phyloP scores from a whole-genome alignment of 2,888 invertebrate genomes.

The Volucella inflata region DNA sequence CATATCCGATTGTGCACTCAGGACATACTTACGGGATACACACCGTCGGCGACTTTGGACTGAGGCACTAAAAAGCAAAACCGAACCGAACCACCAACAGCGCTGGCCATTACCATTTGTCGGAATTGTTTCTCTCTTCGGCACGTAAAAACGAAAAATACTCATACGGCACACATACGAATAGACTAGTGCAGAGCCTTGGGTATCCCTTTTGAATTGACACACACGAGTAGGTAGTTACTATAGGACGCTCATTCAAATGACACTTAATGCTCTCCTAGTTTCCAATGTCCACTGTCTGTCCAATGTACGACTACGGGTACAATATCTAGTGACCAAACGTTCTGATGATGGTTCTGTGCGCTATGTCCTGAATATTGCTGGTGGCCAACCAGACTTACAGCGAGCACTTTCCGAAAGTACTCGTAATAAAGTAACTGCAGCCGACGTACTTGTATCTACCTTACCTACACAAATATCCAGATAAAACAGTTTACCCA shows the following conservation, averaged over 20 bases:
- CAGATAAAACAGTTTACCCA: constrained; percentile 8
- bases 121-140: constrained; percentile 46
- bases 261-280: constrained; percentile 74
- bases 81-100: constrained; percentile 70
- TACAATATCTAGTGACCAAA: constrained; percentile 64
- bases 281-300: constrained; percentile 18
- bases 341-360: constrained; percentile 63
- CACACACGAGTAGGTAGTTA: neutral
- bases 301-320: no score
- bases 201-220: constrained; percentile 17
- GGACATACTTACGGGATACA: constrained; percentile 70
- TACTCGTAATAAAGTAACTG: constrained; percentile 75
- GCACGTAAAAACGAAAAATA: constrained; percentile 23
- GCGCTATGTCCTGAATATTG: constrained; percentile 35
- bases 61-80: constrained; percentile 66
- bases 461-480: no score
- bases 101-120: constrained; percentile 72
- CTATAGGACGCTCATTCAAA: constrained; percentile 61
- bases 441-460: constrained; percentile 44
- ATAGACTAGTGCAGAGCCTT: neutral
- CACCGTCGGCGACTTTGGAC: constrained; percentile 14
- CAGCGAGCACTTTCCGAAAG: constrained; percentile 70
- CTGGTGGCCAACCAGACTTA: constrained; percentile 57
- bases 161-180: constrained; percentile 40
- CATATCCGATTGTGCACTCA: constrained; percentile 75